A percentile compares a stretch with the other conserved stretches of the same genome.
phyloP scores from a whole-genome alignment of 2,888 invertebrate genomes.

The Phalangium opilio region DNA sequence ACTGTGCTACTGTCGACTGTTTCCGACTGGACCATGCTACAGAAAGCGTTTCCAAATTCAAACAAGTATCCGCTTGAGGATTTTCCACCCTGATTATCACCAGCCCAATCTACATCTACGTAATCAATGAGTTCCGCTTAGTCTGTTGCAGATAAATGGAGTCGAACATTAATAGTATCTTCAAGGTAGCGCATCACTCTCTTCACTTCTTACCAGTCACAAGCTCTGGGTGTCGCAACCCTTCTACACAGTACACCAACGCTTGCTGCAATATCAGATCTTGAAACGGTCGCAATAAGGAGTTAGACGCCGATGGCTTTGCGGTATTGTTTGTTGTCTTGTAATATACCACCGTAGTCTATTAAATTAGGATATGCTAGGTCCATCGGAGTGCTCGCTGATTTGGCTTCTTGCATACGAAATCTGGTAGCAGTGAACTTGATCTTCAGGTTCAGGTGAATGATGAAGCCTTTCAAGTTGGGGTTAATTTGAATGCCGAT shows the following conservation, averaged over 20 bases:
- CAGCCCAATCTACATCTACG: slow-evolving; percentile 17
- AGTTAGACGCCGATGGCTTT: slow-evolving; percentile 9
- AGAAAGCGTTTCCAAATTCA: not conserved
- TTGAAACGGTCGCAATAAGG: slow-evolving; percentile 14
- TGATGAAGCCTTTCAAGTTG: not conserved
- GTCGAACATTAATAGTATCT: not conserved
- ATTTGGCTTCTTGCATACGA: no score
- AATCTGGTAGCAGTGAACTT: no score
- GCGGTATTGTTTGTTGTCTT: not conserved
- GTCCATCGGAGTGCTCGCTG: no score
- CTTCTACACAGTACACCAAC: slow-evolving; percentile 2
- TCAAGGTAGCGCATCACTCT: not conserved
- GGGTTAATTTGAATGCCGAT: slow-evolving; percentile 3
- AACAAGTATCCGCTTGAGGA: slow-evolving; percentile 18
- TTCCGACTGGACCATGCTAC: slow-evolving; percentile 12
- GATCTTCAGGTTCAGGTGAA: no score
- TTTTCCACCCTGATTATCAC: slow-evolving; percentile 9
- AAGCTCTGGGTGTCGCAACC: not conserved
- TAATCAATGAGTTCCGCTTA: slow-evolving; percentile 2
- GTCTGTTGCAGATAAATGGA: not conserved
- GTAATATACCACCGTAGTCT: not conserved
- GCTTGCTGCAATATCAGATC: slow-evolving; percentile 16
- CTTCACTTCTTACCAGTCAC: not conserved
- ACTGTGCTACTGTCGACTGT: slow-evolving; percentile 18
- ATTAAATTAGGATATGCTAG: no score